Evolutionary conservation across 35 echinoderm and acorn worm genomes (phyloP).

Genomic region (Chiridota heheva): DNA sequence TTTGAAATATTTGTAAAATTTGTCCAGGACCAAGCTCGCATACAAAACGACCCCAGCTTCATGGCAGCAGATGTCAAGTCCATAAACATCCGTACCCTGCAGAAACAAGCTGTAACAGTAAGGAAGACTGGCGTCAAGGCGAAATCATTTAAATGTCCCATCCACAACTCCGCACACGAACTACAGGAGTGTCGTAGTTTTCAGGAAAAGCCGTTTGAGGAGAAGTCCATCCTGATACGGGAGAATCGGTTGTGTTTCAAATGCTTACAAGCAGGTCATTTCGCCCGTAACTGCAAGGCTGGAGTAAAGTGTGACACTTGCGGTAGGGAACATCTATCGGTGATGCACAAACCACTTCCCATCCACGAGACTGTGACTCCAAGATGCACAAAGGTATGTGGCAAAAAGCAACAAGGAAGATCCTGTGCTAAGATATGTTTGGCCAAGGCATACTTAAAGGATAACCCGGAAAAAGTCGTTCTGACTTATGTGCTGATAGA

Average conservation of each 20-base stretch:
- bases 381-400: constrained; percentile 56
- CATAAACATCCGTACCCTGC: neutral
- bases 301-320: constrained; percentile 30
- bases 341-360: constrained; percentile 21
- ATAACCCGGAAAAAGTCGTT: constrained; percentile 14
- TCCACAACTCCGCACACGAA: constrained; percentile 37
- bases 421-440: constrained; percentile 60
- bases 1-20: constrained; percentile 63
- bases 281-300: constrained; percentile 36
- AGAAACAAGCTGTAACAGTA: constrained; percentile 46
- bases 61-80: constrained; percentile 5
- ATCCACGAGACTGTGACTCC: neutral
- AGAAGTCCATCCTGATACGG: constrained; percentile 25
- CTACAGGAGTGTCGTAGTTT: constrained; percentile 49
- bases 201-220: constrained; percentile 4
- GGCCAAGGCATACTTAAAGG: constrained; percentile 35
- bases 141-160: constrained; percentile 36
- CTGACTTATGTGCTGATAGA: constrained; percentile 50
- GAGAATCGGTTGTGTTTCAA: constrained; percentile 43
- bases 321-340: neutral
- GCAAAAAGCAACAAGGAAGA: constrained; percentile 31
- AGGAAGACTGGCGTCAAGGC: constrained; percentile 39
- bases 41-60: constrained; percentile 54
- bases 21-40: constrained; percentile 55
- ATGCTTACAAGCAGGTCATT: constrained; percentile 38